Percentiles rank a stretch among this genome's conserved stretches.
These are phyloP conservation scores for Austrofundulus limnaeus DNA, from an alignment of 2,113 vertebrate species.

Conservation along the genomic window DNA sequence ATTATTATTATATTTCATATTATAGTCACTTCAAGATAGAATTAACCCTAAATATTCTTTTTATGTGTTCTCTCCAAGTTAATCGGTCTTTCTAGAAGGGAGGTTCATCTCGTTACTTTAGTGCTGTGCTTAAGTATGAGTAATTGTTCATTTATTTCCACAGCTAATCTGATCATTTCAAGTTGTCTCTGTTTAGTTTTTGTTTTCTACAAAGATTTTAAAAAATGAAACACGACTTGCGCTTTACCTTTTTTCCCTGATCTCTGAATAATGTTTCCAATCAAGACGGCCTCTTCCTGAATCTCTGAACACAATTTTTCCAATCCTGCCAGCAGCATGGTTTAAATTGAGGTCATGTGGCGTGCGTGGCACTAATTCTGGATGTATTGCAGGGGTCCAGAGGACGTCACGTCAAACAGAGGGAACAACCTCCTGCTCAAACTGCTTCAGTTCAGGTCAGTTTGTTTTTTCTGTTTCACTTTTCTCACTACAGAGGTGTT, in stretches of 20 bases:
- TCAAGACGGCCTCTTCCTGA: neutral
- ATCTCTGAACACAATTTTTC: neutral
- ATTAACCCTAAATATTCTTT: neutral
- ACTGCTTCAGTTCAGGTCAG: constrained; percentile 86
- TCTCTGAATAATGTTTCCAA: neutral
- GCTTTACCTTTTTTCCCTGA: neutral
- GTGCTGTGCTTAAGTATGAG: neutral
- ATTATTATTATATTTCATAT: no score
- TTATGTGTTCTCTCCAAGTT: neutral
- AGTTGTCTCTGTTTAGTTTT: neutral
- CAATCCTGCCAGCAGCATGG: neutral
- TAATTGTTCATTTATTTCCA: neutral
- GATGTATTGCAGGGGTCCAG: constrained; percentile 78
- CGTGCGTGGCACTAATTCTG: neutral
- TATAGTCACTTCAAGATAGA: no score
- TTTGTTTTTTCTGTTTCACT: neutral
- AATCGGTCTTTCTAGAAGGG: neutral
- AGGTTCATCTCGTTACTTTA: neutral
- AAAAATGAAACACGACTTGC: neutral
- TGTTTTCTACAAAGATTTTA: no score
- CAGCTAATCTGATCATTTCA: neutral
- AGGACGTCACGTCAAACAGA: constrained; percentile 89
- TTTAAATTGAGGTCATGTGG: neutral
- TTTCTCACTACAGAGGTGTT: neutral
- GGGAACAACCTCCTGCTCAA: constrained; percentile 87